Base-by-base conservation (phyloP, 2,113 vertebrate species). In the Promerops cafer region DNA sequence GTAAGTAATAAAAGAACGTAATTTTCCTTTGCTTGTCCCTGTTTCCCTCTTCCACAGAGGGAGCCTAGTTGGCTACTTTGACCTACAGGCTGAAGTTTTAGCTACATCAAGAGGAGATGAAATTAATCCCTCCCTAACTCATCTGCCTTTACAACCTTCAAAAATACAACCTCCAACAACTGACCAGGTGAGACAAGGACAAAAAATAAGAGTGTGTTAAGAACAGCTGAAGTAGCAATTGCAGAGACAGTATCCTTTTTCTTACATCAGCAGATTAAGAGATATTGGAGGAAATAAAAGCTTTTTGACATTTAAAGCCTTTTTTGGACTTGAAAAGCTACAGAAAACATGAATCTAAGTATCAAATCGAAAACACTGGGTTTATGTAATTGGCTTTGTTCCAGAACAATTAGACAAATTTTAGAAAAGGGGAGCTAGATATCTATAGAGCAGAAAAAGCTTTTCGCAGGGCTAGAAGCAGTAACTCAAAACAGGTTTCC, bases 191-290 rank as follows among this genome's bases (percentile, higher is more conserved):
- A 93, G 63, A 80, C 57, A 90, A 95, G 94, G 90, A 92, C 90
- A 92, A 92, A 79, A 84, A 60, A 42, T 28, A 79, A 52, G 13
- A 76, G 35, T 17, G 15, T 10, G 10, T 26, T 69, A 80, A 64
- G 63, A 91, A 94, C 40, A 93, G 92, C 83, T 93, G 90, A 96
- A 92, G 59, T 24, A 86, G 88, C 75, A 94, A 27, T 85, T 90
- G 54, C 45, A 83, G 56, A 74, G 84, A 61, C 7, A 50, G 63
- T 83, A 90, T 91, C 90, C 88, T 90, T 70, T 93, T 79, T 80
- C 78, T 83, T 61, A 18, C 50, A 45, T 94, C 85, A 93, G 95
- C 94, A 93, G 82, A 93, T 88, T 68, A 49, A 87, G 71, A 93
- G 57, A 60, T 76, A 75, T 2, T 56, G 75, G 60, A 90, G 59